Conservation (phyloP, 1,140 invertebrate genomes). For the Pseudomyrmex sp. region DNA sequence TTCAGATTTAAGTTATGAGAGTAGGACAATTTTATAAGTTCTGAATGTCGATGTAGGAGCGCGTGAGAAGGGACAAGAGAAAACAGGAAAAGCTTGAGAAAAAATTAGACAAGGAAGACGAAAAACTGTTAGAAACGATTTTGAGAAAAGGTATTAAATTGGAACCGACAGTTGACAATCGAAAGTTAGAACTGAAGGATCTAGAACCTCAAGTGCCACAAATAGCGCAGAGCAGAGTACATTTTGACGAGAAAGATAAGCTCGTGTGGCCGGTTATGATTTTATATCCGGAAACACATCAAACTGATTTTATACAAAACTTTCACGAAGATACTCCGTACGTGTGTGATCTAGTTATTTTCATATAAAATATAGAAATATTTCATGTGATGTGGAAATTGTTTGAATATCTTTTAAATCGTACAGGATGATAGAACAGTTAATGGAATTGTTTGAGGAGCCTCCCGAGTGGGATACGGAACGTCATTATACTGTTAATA, state of each 20-base stretch:
- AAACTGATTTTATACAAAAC: constrained; percentile 90
- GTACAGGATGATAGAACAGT: constrained; percentile 89
- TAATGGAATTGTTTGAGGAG: constrained; percentile 90
- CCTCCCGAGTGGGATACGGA: constrained; percentile 91
- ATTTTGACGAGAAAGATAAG: constrained; percentile 86
- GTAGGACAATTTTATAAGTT: constrained; percentile 8
- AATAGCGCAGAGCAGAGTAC: constrained; percentile 86
- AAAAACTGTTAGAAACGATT: constrained; percentile 86
- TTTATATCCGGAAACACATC: constrained; percentile 92
- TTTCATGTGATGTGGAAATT: constrained; percentile 8
- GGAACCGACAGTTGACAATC: constrained; percentile 74
- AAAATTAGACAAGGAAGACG: constrained; percentile 86
- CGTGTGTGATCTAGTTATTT: constrained; percentile 66
- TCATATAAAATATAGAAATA: neutral
- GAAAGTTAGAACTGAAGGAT: constrained; percentile 84
- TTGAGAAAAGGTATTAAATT: constrained; percentile 85
- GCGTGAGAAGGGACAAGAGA: constrained; percentile 86
- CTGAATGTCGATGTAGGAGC: constrained; percentile 64
- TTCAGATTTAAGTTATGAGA: neutral
- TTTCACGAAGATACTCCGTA: constrained; percentile 91
- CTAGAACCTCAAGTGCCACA: constrained; percentile 88
- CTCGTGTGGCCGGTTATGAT: constrained; percentile 94
- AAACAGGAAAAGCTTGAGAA: constrained; percentile 86
- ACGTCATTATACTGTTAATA: constrained; percentile 88
- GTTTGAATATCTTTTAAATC: constrained; percentile 65